Base-by-base conservation (phyloP, 2,888 invertebrate genomes). In the Parapristionchus giblindavisi region DNA sequence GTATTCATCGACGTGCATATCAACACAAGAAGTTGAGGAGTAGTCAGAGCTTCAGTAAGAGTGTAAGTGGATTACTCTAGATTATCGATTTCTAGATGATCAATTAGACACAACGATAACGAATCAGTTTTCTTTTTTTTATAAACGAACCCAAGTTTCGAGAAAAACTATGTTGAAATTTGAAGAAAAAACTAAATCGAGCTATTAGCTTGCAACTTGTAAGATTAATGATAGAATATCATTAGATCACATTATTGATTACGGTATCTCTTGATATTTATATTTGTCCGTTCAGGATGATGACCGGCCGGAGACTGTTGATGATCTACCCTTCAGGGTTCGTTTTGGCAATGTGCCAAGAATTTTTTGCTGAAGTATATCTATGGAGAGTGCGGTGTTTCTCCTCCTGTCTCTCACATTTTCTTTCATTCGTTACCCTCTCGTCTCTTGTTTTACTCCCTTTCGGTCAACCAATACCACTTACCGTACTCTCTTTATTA, bases 311-410 rank as follows among this genome's bases (percentile, higher is more conserved):
- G 70, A 54, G 43, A 17, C 5, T 1, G 48, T 73, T 34, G 73
- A 73, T 34, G 73, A 73, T 17, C 29, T 73, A 27, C 73, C 73
- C 14, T 73, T 73, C 51, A 29, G 73, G 61, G 73, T 73, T 61
- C 29, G 73, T 73, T 32, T 60, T 24, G 54, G 54, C 54, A n/a
- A 6, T 54, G 54, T 17, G 43, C 43, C 43, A 43, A 43, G 17
- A 14, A 43, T 43, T 61, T 61, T 36, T 60, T 60, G 60, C 43
- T 63, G 40, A 6, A 29, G 58, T 27, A 21, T 6, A 5, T n/a
- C 24, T 0, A 2, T 11, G 24, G 17, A 14, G 40, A 36, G 61
- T 61, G 61, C 61, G 27, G 61, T 61, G 61, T 14, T 21, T 40
- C 17, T 36, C 24, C 40, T 27, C 5, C n/a, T n/a, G n/a, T n/a